Evolutionary conservation across 2,888 invertebrate species (phyloP), one percentile per base, ranked within the genome.

Genomic region (Cheilosia scutellata): DNA sequence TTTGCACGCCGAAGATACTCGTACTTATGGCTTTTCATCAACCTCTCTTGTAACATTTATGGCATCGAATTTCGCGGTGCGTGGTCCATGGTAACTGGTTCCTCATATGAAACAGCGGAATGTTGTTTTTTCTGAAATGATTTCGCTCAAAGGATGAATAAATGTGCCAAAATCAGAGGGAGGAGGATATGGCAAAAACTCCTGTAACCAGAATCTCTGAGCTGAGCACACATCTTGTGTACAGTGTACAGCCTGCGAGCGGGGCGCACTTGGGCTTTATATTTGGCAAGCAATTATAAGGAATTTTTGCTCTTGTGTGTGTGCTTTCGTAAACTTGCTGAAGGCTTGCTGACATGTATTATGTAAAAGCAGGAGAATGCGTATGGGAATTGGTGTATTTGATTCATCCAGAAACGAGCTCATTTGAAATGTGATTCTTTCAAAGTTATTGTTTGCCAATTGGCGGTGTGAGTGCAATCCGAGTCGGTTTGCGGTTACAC

Each of bases 371-470:
- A 66, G 44, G n/a, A 7, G 27, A 65, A 42, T 72, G 66, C 57
- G 68, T 49, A 6, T 33, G 57, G 78, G 78, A 63, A 29, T 49
- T 51, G 68, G 37, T 20, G 1, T 27, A 49, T 77, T 77, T 72
- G 82, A 47, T 57, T 57, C 62, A 42, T 33, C 29, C 37, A 58
- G 74, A 42, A 70, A 58, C 33, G 71, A 62, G 58, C 55, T 66
- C 70, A 76, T 70, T 76, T 84, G 75, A 71, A 80, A 80, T 80
- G 75, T 65, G 75, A 84, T 76, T 84, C 74, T 44, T 62, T 20
- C 44, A 20, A 65, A 70, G 74, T 78, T 74, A 74, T 86, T 86
- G 71, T 80, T 80, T 72, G 65, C 37, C 51, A 47, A 71, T 74
- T 53, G 63, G 55, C 58, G 78, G 68, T 78, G 40, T 68, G 77